Percentiles rank a stretch among this genome's conserved stretches.
phyloP scores from a whole-genome alignment of 2,797 vertebrate genomes.

The Dicrostonyx torquatus region DNA sequence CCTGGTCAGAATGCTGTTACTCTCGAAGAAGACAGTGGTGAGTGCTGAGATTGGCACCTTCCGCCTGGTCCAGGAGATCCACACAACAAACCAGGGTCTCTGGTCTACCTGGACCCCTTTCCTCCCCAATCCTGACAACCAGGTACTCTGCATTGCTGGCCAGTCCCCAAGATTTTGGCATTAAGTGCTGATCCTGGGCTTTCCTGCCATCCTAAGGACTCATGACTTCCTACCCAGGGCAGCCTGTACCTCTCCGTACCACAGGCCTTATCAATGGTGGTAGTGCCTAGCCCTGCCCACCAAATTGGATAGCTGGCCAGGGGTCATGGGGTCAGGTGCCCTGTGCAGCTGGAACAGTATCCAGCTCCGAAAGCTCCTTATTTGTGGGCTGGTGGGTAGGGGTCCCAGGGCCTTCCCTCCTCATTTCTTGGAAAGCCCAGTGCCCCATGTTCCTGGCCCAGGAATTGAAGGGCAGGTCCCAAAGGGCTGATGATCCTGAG shows the following conservation, averaged over 20 bases:
- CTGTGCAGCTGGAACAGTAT: no score
- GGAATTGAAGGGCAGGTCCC: constrained; percentile 33
- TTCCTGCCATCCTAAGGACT: background rate
- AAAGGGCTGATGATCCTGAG: background rate
- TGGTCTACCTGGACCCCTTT: no score
- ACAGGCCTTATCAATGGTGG: no score
- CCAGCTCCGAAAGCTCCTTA: background rate
- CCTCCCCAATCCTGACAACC: background rate
- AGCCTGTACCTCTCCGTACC: no score
- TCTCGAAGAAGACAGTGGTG: background rate
- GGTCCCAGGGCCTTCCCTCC: background rate
- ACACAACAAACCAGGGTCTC: background rate
- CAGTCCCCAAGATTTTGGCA: background rate
- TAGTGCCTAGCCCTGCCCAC: background rate
- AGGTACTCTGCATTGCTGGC: background rate
- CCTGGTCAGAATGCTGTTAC: background rate
- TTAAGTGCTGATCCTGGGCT: no score
- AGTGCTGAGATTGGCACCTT: background rate
- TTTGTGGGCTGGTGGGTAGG: background rate
- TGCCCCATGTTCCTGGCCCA: background rate
- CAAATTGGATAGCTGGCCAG: background rate
- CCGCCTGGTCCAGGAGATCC: background rate
- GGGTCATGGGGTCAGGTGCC: no score
- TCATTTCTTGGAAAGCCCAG: constrained; percentile 28
- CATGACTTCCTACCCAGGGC: background rate